Percentiles rank a stretch among this genome's conserved stretches.
Evolutionary conservation across 2,113 vertebrate genomes (phyloP).

Genomic region (Archilochus colubris): DNA sequence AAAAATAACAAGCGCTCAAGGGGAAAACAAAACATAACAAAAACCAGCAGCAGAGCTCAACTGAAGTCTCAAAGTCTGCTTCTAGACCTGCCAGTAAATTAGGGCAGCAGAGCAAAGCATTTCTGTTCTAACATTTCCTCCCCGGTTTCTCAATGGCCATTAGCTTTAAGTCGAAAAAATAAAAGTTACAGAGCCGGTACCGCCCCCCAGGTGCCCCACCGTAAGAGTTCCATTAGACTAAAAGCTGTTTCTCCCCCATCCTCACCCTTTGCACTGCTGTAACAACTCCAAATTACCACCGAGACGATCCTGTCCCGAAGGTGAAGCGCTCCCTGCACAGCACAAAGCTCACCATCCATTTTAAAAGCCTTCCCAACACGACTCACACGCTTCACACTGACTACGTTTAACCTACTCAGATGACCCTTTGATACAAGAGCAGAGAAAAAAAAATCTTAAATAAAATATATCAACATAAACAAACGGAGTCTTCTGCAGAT

Average conservation of each 20-base stretch:
- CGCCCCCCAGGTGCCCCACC: not conserved
- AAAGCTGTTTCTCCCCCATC: not conserved
- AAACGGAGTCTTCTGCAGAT: slow-evolving; percentile 39
- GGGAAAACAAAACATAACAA: not conserved
- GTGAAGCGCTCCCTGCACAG: not conserved
- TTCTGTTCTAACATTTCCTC: not conserved
- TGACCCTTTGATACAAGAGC: not conserved
- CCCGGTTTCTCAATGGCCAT: not conserved
- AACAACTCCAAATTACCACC: not conserved
- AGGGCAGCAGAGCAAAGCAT: not conserved
- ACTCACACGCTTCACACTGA: not conserved
- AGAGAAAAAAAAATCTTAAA: not conserved
- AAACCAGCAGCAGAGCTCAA: not conserved
- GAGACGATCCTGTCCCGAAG: not conserved
- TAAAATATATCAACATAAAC: slow-evolving; percentile 15
- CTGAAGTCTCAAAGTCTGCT: not conserved
- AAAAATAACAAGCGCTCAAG: not conserved
- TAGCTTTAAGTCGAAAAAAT: not conserved
- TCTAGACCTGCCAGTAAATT: not conserved
- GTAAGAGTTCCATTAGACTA: rapidly evolving
- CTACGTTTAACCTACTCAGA: not conserved
- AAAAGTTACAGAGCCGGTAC: not conserved
- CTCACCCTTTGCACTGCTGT: rapidly evolving
- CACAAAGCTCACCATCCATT: slow-evolving; percentile 53
- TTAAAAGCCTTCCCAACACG: not conserved